phyloP scores from a whole-genome alignment of 1,140 invertebrate genomes.

The Neelides sp. region DNA sequence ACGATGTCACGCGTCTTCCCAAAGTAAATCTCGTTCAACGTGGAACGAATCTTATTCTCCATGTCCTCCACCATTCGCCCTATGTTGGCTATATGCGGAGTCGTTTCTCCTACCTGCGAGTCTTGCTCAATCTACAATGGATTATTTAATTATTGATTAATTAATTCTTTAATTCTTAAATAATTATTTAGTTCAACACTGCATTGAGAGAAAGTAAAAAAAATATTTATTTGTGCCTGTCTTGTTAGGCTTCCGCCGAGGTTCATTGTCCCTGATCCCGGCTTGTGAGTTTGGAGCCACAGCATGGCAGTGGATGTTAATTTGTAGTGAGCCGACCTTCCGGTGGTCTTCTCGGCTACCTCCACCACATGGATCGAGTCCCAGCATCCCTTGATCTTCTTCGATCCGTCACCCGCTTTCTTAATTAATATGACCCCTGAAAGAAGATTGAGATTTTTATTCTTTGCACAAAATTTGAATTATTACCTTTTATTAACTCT shows the following conservation, averaged over 20 bases:
- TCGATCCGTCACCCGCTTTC: conserved; percentile 91
- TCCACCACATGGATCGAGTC: conserved; percentile 99
- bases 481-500: neutral
- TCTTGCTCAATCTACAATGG: conserved; percentile 70
- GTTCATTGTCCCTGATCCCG: conserved; percentile 95
- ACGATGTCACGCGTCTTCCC: conserved; percentile 98
- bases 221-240: conserved; percentile 53
- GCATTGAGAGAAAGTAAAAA: neutral
- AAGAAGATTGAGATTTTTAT: no score
- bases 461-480: neutral
- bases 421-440: conserved; percentile 94
- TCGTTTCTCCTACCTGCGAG: conserved; percentile 71
- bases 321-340: conserved; percentile 93
- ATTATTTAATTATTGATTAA: neutral
- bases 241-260: conserved; percentile 92
- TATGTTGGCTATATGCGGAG: conserved; percentile 96
- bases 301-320: conserved; percentile 98
- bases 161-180: neutral
- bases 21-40: conserved; percentile 98
- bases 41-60: conserved; percentile 99
- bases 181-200: neutral
- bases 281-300: conserved; percentile 96
- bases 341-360: conserved; percentile 88
- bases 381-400: conserved; percentile 98
- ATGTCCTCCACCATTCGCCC: conserved; percentile 93